Base-by-base conservation (phyloP, 2,113 vertebrate species). In the Ramphastos sulfuratus region DNA sequence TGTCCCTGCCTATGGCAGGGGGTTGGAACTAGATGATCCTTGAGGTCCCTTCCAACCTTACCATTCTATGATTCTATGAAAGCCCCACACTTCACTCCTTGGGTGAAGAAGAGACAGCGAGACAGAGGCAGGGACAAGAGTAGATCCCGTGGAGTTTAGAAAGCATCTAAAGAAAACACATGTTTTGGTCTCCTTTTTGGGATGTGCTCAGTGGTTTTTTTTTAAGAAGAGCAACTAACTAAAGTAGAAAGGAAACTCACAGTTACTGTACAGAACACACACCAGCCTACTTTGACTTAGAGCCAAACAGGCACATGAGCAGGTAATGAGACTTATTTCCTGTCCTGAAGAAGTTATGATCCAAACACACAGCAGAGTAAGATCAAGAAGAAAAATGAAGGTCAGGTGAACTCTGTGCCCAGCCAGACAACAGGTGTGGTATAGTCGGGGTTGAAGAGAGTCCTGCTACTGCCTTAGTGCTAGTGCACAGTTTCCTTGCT, bases 221-320 rank as follows among this genome's bases (percentile, higher is more conserved):
- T 44, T 77, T 39, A 46, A 82, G 64, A 73, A 80, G n/a, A 89
- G 52, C 27, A 31, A 59, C 21, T 21, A 90, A 42, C 4, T 3
- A 19, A 31, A 21, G 20, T 13, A 30, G 15, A 64, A 42, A 31
- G 15, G 46, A 46, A 56, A 56, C 55, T 27, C 55, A 55, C 17
- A 82, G 24, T 50, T 71, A 14, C 31, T 54, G 23, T 15, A 66
- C 61, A 46, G 25, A 33, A 64, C 13, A 15, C 15, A 46, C 33
- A 21, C 2, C 44, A 4, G 5, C 31, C 82, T 63, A 15, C 21
- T 24, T 65, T 70, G 42, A 25, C 60, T 82, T 50, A n/a, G 42
- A 75, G 18, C 10, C 85, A 39, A 44, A 24, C 0, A 4, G 10
- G 10, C 4, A 25, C 14, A 27, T 0, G 0, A 48, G 31, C 8